These are phyloP conservation scores for Clamator glandarius DNA, from an alignment of 2,797 vertebrate species.

Conservation along the genomic window DNA sequence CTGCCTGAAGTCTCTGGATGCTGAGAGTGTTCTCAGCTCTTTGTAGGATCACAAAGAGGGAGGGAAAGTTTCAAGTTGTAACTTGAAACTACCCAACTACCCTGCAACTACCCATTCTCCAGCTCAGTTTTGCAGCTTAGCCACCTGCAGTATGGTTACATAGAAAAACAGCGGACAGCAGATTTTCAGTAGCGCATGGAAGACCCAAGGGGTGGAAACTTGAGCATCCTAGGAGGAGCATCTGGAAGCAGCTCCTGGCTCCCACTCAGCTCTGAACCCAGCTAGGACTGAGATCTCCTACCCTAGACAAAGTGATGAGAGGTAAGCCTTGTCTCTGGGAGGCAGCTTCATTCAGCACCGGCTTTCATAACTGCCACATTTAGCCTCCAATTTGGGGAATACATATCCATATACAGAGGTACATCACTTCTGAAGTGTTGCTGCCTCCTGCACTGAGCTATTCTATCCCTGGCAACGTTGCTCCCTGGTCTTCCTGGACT, in stretches of 20 bases:
- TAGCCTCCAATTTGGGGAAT: neutral
- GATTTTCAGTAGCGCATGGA: neutral
- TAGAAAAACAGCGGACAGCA: neutral
- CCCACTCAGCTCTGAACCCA: neutral
- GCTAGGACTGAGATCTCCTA: neutral
- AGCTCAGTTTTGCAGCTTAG: neutral
- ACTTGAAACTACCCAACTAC: too few relatives aligned
- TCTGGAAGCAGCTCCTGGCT: neutral
- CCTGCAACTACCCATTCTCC: neutral
- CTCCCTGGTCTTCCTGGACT: neutral
- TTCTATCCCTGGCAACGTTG: neutral
- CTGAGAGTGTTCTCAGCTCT: neutral
- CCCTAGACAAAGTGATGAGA: neutral
- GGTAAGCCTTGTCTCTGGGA: neutral
- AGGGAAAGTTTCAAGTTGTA: neutral
- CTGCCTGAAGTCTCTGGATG: neutral
- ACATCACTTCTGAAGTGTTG: neutral
- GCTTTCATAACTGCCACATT: neutral
- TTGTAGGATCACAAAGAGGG: accelerated
- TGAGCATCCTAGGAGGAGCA: neutral
- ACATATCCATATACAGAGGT: neutral
- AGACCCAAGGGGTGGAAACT: neutral
- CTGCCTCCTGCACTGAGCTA: neutral
- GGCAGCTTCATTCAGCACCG: neutral
- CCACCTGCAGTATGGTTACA: neutral